Conservation (phyloP, 2,888 invertebrate genomes). For the Ophonus ardosiacus region DNA sequence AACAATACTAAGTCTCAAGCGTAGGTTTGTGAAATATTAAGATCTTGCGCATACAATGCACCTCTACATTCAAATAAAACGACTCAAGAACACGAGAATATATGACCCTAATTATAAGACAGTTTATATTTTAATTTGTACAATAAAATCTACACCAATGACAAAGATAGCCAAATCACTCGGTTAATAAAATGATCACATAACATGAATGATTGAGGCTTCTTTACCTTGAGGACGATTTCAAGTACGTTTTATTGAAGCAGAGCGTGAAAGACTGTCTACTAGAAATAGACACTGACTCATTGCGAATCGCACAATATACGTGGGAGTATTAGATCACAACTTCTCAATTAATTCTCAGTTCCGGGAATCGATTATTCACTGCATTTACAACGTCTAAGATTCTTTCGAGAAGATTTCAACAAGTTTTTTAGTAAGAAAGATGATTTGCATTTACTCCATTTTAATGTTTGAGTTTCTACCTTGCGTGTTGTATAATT, state of each 20-base stretch:
- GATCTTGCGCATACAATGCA: constrained; percentile 26
- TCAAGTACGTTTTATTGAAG: constrained; percentile 62
- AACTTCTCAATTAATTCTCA: constrained; percentile 41
- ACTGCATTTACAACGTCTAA: background rate
- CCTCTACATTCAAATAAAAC: constrained; percentile 8
- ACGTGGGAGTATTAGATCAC: constrained; percentile 43
- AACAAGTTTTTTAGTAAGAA: constrained; percentile 6
- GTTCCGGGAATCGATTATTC: constrained; percentile 47
- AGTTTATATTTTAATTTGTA: constrained; percentile 20
- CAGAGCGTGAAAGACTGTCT: constrained; percentile 51
- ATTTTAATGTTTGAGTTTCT: background rate
- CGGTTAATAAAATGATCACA: constrained; percentile 53
- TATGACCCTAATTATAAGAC: constrained; percentile 33
- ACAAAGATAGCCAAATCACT: constrained; percentile 37
- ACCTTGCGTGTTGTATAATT: constrained; percentile 36
- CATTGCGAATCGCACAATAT: constrained; percentile 45
- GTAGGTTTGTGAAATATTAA: constrained; percentile 55
- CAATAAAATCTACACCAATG: constrained; percentile 24
- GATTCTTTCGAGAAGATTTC: background rate
- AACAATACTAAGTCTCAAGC: constrained; percentile 50
- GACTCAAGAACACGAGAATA: constrained; percentile 21
- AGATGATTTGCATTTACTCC: background rate
- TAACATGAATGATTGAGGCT: constrained; percentile 51
- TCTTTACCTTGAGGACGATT: constrained; percentile 58
- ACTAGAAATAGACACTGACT: constrained; percentile 58